Conservation (phyloP, 2,113 vertebrate genomes). For the Oxyura jamaicensis region DNA sequence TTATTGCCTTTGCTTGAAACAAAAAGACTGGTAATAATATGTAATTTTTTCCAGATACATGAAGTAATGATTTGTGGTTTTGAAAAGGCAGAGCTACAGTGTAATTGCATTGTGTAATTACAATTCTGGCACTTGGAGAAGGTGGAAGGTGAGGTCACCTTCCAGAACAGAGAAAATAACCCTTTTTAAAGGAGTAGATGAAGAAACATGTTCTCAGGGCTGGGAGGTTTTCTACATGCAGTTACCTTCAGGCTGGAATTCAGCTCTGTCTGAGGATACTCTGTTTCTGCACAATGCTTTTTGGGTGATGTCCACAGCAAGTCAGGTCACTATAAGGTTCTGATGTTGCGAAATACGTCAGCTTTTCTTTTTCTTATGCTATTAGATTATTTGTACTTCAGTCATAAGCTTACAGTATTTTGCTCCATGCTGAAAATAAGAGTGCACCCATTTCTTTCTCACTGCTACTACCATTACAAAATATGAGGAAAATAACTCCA, state of each 20-base stretch:
- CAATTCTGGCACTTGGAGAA: neutral
- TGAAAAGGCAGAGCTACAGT: neutral
- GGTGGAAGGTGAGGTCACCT: neutral
- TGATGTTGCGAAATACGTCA: neutral
- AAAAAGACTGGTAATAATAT: neutral
- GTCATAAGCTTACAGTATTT: neutral
- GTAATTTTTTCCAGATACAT: neutral
- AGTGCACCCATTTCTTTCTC: neutral
- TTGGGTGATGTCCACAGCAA: neutral
- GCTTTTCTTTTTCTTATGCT: neutral
- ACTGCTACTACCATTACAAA: neutral
- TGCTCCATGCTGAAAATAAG: neutral
- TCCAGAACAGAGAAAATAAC: neutral
- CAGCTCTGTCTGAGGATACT: neutral
- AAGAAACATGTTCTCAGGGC: neutral
- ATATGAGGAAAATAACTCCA: neutral
- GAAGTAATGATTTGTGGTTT: neutral
- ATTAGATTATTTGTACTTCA: conserved; percentile 1
- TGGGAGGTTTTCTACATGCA: neutral
- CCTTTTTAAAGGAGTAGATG: neutral
- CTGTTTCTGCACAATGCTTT: neutral
- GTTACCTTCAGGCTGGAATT: neutral
- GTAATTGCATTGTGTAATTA: neutral
- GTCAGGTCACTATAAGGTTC: neutral
- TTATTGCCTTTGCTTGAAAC: neutral